Conservation (phyloP, 2,113 vertebrate genomes). For the Scalopus aquaticus region DNA sequence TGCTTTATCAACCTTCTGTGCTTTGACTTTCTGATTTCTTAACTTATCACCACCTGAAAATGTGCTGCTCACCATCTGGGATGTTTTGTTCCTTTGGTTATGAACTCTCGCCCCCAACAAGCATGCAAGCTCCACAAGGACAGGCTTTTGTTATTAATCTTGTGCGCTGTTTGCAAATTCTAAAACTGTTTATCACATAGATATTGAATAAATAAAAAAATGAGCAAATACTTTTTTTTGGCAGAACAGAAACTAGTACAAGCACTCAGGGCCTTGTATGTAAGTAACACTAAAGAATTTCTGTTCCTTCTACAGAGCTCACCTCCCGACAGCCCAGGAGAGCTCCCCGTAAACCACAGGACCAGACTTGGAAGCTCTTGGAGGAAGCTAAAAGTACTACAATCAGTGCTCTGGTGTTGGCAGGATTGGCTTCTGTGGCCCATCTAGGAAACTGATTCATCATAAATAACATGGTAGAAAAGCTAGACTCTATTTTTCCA, state of each 20-base stretch:
- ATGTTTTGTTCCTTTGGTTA: not conserved
- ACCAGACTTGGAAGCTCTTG: not conserved
- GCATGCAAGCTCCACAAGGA: not conserved
- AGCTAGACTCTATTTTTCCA: not conserved
- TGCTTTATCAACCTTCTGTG: not conserved
- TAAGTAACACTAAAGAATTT: not conserved
- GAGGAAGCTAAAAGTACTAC: not conserved
- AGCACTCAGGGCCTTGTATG: not conserved
- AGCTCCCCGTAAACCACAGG: not conserved
- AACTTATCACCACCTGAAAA: not conserved
- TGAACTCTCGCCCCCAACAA: not conserved
- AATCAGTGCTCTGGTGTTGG: not conserved
- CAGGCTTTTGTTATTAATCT: not conserved
- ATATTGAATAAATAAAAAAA: not conserved
- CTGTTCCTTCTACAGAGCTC: not conserved
- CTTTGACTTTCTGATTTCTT: not conserved
- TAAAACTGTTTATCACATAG: not conserved
- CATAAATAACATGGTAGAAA: not conserved
- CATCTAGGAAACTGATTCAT: not conserved
- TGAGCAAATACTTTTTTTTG: not conserved
- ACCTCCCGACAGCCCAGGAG: not conserved
- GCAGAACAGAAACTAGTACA: not conserved
- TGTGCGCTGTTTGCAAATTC: not conserved
- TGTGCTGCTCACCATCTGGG: not conserved
- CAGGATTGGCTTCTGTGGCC: not conserved